Conservation (phyloP, 1,140 invertebrate species). For the Bombyx mandarina region DNA sequence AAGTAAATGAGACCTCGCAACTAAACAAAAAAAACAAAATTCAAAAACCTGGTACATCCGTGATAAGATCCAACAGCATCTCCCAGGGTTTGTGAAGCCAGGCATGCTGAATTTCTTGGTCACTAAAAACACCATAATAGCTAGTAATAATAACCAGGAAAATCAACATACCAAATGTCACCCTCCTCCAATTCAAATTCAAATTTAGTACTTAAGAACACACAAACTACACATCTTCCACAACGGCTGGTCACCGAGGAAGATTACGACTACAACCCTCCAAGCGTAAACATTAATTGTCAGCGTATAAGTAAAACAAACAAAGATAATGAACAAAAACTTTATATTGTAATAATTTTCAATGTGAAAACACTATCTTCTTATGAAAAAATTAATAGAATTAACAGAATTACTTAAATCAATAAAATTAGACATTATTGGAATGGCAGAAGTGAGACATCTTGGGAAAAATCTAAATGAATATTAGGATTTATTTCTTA, state of each 20-base stretch:
- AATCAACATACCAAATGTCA: too few species aligned
- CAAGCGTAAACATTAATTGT: conserved; percentile 1
- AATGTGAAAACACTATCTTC: conserved; percentile 1
- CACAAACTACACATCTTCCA: not conserved
- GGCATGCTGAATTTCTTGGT: conserved; percentile 2
- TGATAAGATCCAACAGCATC: not conserved
- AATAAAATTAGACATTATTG: not conserved
- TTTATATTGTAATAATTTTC: not conserved
- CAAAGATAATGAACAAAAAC: not conserved
- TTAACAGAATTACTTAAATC: not conserved
- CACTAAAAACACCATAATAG: not conserved
- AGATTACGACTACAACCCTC: conserved; percentile 12
- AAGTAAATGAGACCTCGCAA: too few species aligned
- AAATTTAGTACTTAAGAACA: too few species aligned
- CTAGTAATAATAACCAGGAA: too few species aligned
- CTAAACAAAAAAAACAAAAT: too few species aligned
- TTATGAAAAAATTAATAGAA: not conserved
- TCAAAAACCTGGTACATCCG: too few species aligned
- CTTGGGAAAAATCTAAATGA: not conserved
- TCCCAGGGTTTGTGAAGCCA: not conserved
- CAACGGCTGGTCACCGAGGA: not conserved
- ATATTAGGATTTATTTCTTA: conserved; percentile 1
- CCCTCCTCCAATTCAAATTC: too few species aligned
- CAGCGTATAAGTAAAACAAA: not conserved
- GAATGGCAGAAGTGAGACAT: not conserved